Base-by-base conservation (phyloP, 2,113 vertebrate genomes). In the Clinocottus analis region DNA sequence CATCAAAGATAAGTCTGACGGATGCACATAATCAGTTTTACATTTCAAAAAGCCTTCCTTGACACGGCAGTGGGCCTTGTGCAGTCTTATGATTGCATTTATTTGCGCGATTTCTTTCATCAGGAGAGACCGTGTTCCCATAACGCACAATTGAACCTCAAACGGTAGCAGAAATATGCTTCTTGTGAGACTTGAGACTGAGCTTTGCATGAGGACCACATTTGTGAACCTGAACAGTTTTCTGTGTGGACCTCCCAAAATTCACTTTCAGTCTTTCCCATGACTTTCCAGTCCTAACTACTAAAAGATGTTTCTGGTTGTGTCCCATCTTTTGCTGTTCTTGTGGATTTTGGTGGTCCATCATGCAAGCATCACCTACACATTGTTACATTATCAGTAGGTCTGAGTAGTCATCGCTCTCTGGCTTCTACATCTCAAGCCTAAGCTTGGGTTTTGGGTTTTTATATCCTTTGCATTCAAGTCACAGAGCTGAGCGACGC, bases 21-120 rank as follows among this genome's bases (percentile, higher is more conserved):
- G 70, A 83, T 61, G 66, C 59, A 64, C 68, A 63, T 75, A 80
- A 86, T 80, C 72, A 58, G 43, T 79, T 79, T 85, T 70, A 69
- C 39, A 37, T 86, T 60, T 79, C 7, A 31, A 31, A 56, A 77
- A 67, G 17, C 27, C 21, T 59, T 16, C 11, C 39, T 23, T 39
- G 25, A 43, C 33, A 72, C 7, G 1, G 21, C 64, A 14, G 4
- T 35, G 61, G 43, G 64, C 79, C 85, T 86, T 82, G 72, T 84
- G 83, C 56, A 68, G 82, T 87, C 90, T 60, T 77, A 76, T 82
- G 80, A 89, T 89, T 75, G 62, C 17, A 74, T 79, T 80, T 71
- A 72, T 83, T 71, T 73, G 13, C 7, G 16, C n/a, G 53, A 70
- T 66, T 74, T 43, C 65, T 62, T 79, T 85, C 63, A 68, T 75